Evolutionary conservation across 2,113 vertebrate species (phyloP).

Genomic region (Ifrita kowaldi): DNA sequence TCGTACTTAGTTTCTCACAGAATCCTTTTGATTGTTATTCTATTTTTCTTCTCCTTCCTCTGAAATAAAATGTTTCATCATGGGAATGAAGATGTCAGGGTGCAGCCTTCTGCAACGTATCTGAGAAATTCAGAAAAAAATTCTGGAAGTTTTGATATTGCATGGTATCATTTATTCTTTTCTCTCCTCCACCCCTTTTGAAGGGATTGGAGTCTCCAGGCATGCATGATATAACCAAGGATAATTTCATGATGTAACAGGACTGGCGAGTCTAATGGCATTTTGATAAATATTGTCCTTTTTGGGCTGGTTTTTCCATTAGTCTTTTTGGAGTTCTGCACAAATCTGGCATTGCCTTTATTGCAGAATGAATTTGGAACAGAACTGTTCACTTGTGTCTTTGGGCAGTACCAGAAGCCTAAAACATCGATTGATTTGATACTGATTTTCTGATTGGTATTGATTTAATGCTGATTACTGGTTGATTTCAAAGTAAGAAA

Average conservation of each 20-base stretch:
- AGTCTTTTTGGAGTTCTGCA: neutral
- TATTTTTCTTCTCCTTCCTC: neutral
- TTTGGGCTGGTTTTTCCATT: neutral
- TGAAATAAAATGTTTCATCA: neutral
- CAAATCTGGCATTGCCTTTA: neutral
- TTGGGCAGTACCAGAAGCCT: neutral
- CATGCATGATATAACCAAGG: neutral
- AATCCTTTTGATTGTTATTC: neutral
- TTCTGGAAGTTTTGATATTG: neutral
- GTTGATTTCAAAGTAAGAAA: neutral
- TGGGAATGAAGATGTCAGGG: neutral
- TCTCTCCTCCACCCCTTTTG: neutral
- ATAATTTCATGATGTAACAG: neutral
- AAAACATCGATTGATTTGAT: neutral
- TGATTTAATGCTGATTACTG: neutral
- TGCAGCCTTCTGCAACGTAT: neutral
- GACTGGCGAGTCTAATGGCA: neutral
- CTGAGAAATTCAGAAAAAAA: neutral
- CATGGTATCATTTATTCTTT: neutral
- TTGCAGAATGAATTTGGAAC: neutral
- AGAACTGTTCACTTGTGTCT: neutral
- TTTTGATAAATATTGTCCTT: neutral
- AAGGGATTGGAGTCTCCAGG: neutral
- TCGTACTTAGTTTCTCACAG: neutral
- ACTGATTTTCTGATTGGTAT: neutral